phyloP scores from a whole-genome alignment of 2,113 vertebrate genomes.

The Galbula dea region DNA sequence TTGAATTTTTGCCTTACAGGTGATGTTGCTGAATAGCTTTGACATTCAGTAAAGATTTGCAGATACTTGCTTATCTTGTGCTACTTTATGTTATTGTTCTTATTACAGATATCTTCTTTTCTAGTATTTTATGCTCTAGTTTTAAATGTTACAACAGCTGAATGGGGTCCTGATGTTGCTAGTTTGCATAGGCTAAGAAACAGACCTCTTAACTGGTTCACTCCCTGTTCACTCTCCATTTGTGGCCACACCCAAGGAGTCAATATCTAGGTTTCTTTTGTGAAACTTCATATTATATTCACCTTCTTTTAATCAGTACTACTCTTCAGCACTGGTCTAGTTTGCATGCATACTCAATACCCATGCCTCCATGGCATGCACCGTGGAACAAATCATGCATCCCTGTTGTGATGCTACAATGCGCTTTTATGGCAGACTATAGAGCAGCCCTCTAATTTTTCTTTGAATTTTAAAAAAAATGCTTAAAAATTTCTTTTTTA shows the following conservation, averaged over 20 bases:
- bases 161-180: background rate
- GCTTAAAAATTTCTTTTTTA: background rate
- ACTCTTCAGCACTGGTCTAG: background rate
- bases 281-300: background rate
- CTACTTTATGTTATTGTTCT: background rate
- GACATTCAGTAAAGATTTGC: slow-evolving; percentile 5
- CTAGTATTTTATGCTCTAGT: background rate
- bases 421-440: background rate
- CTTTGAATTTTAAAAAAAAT: background rate
- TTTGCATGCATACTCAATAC: background rate
- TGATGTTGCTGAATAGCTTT: background rate
- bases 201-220: background rate
- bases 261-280: background rate
- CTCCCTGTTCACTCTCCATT: background rate
- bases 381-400: background rate
- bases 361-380: accelerated
- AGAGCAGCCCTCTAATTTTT: background rate
- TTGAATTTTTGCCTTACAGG: background rate
- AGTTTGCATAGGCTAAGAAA: background rate
- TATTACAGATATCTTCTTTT: background rate
- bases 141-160: background rate
- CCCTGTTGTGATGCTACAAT: background rate
- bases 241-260: accelerated
- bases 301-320: background rate
- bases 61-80: background rate